Percentiles rank a stretch among this genome's conserved stretches.
Conservation (phyloP, 2,113 vertebrate genomes). For the mouse (Mus musculus) region GRCm39 chr9:12279001-12279500, state of each 20-base stretch:
- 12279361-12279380: not conserved
- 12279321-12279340: not conserved
- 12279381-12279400: not conserved
- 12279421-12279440: not conserved
- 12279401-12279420: not conserved
- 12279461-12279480: not conserved
- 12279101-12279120: not conserved
- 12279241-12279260: not conserved
- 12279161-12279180: not conserved
- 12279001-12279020: not conserved
- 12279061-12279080: not conserved
- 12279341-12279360: not conserved
- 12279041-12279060: not conserved
- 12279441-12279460: not conserved
- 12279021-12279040: not conserved
- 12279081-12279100: not conserved
- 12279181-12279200: not conserved
- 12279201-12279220: not conserved
- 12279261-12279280: not conserved
- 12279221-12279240: not conserved
- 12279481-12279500: not conserved
- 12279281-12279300: not conserved
- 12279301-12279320: not conserved
- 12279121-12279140: not conserved
- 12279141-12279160: not conserved